Conservation (phyloP, 2,888 invertebrate species). For the Agrotis puta region DNA sequence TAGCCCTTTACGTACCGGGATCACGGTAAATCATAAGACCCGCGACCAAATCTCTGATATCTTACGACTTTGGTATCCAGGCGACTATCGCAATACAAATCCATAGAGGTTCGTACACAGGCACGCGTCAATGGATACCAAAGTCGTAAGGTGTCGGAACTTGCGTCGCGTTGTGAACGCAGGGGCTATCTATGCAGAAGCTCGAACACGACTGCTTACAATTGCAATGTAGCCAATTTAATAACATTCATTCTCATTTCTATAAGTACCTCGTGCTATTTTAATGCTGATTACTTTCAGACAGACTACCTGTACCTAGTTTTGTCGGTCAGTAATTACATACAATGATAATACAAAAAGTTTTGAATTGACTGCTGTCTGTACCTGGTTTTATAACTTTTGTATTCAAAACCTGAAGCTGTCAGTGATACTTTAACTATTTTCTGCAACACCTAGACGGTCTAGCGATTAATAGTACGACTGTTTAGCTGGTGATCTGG, state of each 20-base stretch:
- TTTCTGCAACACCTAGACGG: background rate
- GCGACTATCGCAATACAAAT: too few relatives aligned
- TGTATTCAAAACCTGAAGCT: background rate
- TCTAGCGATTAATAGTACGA: background rate
- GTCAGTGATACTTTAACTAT: slow-evolving; percentile 9
- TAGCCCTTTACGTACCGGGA: too few relatives aligned
- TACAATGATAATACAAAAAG: slow-evolving; percentile 28
- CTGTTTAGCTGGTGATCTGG: background rate
- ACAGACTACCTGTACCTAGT: background rate
- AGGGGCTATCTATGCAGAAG: background rate
- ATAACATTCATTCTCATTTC: slow-evolving; percentile 6
- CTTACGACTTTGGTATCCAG: too few relatives aligned
- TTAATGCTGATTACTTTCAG: slow-evolving; percentile 36
- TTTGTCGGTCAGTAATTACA: slow-evolving; percentile 16
- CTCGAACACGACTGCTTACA: background rate
- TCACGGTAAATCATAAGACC: too few relatives aligned
- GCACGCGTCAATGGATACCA: too few relatives aligned
- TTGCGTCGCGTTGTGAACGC: too few relatives aligned
- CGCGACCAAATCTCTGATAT: too few relatives aligned
- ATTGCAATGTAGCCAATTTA: background rate
- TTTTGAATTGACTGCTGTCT: slow-evolving; percentile 10
- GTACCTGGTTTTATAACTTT: background rate
- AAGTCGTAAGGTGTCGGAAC: too few relatives aligned
- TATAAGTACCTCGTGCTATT: slow-evolving; percentile 27
- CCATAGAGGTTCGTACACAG: too few relatives aligned